These are phyloP conservation scores for Rhea pennata DNA, from an alignment of 2,113 vertebrate genomes.

Conservation along the genomic window DNA sequence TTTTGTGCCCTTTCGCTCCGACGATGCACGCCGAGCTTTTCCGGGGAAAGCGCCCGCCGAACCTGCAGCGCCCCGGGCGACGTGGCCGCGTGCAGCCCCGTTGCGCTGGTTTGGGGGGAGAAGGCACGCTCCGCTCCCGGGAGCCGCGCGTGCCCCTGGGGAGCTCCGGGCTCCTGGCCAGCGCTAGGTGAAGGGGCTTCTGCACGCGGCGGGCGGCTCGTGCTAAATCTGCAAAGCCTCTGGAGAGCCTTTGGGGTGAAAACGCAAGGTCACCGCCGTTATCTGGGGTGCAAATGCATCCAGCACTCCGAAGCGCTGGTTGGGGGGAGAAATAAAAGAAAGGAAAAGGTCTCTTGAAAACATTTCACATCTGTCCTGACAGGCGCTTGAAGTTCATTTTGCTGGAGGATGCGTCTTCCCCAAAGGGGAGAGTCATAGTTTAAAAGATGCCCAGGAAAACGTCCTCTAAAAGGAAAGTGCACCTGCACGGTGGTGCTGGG, in stretches of 20 bases:
- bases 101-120: not conserved
- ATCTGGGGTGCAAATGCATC: constrained; percentile 40
- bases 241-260: constrained; percentile 49
- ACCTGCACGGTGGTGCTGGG: not conserved
- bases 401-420: not conserved
- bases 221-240: not conserved
- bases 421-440: not conserved
- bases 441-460: not conserved
- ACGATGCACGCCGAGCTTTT: not conserved
- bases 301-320: not conserved
- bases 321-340: too few species aligned
- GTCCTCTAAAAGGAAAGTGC: not conserved
- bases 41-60: not conserved
- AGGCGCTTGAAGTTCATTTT: not conserved
- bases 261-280: not conserved
- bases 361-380: not conserved
- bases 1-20: constrained; percentile 8
- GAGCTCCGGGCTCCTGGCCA: not conserved
- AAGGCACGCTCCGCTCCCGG: not conserved
- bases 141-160: not conserved
- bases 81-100: too few species aligned
- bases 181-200: not conserved
- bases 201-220: constrained; percentile 1
- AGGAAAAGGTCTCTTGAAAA: not conserved
- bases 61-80: constrained; percentile 27